phyloP scores from a whole-genome alignment of 2,888 invertebrate genomes.

The Julus scanicus region DNA sequence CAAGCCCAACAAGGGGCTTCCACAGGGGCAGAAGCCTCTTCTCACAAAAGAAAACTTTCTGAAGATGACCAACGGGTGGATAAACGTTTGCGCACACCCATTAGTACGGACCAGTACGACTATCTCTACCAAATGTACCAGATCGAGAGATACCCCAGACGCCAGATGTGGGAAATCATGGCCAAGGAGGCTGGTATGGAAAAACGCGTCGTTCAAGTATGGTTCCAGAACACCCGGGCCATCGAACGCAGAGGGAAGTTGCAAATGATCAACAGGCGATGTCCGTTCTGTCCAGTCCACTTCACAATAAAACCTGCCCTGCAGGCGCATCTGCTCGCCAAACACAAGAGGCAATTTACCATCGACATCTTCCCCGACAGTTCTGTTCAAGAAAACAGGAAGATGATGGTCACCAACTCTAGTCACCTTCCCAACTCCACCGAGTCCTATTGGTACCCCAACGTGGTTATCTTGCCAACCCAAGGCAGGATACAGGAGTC shows the following conservation, averaged over 20 bases:
- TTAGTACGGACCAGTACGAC: conserved; percentile 96
- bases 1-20: conserved; percentile 59
- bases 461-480: conserved; percentile 70
- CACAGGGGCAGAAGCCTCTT: conserved; percentile 59
- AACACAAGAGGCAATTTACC: conserved; percentile 92
- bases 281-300: conserved; percentile 93
- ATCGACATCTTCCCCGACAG: conserved; percentile 89
- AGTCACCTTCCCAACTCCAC: conserved; percentile 75
- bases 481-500: conserved; percentile 59
- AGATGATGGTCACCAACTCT: conserved; percentile 74
- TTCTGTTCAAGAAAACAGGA: conserved; percentile 67
- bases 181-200: conserved; percentile 95
- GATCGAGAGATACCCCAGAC: conserved; percentile 95
- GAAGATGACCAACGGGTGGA: conserved; percentile 81
- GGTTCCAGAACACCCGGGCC: conserved; percentile 93
- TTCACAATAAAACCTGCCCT: conserved; percentile 95
- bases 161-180: conserved; percentile 97
- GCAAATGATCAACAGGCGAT: conserved; percentile 95
- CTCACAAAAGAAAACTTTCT: conserved; percentile 67
- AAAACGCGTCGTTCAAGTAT: conserved; percentile 97
- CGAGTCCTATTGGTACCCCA: conserved; percentile 90
- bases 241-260: conserved; percentile 91
- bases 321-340: conserved; percentile 92
- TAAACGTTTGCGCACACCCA: conserved; percentile 93
- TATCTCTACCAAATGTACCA: conserved; percentile 98